Percentiles rank a stretch among this genome's conserved stretches.
phyloP scores from a whole-genome alignment of 92 coral and sea anemone genomes.

The Porites lobata region DNA sequence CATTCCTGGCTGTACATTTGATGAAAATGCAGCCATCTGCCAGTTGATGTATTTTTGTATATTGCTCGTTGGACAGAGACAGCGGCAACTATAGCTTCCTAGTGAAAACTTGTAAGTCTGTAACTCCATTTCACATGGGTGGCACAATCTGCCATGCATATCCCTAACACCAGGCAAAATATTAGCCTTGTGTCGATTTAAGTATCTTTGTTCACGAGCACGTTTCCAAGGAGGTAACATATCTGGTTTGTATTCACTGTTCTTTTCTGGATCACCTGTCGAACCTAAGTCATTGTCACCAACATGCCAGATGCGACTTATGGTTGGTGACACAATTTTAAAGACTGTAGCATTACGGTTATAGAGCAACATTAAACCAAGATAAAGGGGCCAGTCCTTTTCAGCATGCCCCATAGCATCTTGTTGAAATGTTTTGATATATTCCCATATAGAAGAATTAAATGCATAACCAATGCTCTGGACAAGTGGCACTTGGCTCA shows the following conservation, averaged over 20 bases:
- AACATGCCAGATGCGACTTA: slow-evolving; percentile 98
- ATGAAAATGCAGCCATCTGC: slow-evolving; percentile 88
- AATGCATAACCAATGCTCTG: slow-evolving; percentile 95
- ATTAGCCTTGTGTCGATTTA: slow-evolving; percentile 80
- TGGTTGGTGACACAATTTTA: slow-evolving; percentile 88
- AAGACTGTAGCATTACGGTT: slow-evolving; percentile 86
- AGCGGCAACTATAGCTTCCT: slow-evolving; percentile 75
- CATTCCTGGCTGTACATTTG: slow-evolving; percentile 65
- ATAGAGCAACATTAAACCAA: slow-evolving; percentile 87
- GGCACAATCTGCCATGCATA: slow-evolving; percentile 90
- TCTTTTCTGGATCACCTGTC: slow-evolving; percentile 33
- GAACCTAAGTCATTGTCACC: slow-evolving; percentile 76
- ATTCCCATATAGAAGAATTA: slow-evolving; percentile 93
- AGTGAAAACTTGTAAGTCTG: slow-evolving; percentile 72
- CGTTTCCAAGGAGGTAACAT: slow-evolving; percentile 88
- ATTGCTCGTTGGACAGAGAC: slow-evolving; percentile 85
- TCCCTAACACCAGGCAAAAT: slow-evolving; percentile 83
- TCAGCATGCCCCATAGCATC: slow-evolving; percentile 83
- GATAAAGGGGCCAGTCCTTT: slow-evolving; percentile 89
- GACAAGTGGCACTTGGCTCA: slow-evolving; percentile 89
- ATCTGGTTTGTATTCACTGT: slow-evolving; percentile 31
- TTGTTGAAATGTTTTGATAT: slow-evolving; percentile 85
- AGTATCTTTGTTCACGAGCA: slow-evolving; percentile 77
- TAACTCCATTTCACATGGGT: slow-evolving; percentile 87
- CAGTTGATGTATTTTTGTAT: slow-evolving; percentile 84